phyloP scores from a whole-genome alignment of 1,140 invertebrate genomes.

The Aethina tumida region DNA sequence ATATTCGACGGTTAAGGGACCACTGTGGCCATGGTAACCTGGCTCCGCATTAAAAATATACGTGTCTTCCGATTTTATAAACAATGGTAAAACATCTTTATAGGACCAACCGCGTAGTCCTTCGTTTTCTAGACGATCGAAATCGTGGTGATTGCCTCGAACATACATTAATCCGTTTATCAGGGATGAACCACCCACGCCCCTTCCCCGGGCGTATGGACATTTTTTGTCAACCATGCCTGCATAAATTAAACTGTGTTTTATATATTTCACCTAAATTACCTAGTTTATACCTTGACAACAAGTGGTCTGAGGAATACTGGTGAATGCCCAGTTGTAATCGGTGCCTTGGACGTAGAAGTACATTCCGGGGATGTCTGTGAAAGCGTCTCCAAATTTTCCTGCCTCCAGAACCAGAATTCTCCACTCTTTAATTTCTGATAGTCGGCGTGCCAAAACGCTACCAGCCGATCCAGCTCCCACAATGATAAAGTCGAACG shows the following conservation, averaged over 20 bases:
- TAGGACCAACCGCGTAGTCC: constrained; percentile 54
- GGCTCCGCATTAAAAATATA: constrained; percentile 1
- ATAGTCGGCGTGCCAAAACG: constrained; percentile 40
- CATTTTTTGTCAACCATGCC: constrained; percentile 20
- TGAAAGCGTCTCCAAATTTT: background rate
- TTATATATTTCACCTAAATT: background rate
- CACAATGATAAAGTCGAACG: constrained; percentile 42
- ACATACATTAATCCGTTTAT: constrained; percentile 57
- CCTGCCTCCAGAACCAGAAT: constrained; percentile 11
- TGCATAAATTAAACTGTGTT: constrained; percentile 4
- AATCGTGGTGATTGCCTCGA: constrained; percentile 49
- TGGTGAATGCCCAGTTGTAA: constrained; percentile 6
- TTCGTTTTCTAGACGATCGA: constrained; percentile 55
- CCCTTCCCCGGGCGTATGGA: constrained; percentile 33
- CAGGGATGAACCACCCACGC: constrained; percentile 46
- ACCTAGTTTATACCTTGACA: constrained; percentile 4
- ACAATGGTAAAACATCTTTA: constrained; percentile 48
- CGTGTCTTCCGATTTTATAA: constrained; percentile 34
- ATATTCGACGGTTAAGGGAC: constrained; percentile 4
- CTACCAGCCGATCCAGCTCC: constrained; percentile 58
- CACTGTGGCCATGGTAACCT: background rate
- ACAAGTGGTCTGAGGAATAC: constrained; percentile 4
- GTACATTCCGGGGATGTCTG: background rate
- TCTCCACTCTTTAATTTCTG: constrained; percentile 16
- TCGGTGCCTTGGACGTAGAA: background rate